Conservation (phyloP, 2,113 vertebrate genomes). For the Sinosuthora webbiana region DNA sequence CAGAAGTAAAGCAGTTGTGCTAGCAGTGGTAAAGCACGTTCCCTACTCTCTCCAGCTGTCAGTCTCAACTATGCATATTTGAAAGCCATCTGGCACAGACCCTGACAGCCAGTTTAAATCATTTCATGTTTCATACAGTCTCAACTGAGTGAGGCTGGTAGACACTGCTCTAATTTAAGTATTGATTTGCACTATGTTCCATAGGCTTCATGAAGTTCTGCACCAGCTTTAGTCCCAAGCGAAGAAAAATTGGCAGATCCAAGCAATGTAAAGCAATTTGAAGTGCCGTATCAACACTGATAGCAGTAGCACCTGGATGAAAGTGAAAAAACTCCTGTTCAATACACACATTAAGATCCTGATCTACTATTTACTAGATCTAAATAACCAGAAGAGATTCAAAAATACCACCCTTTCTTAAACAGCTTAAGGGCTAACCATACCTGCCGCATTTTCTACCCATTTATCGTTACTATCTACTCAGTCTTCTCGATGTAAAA, state of each 20-base stretch:
- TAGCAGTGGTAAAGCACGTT: neutral
- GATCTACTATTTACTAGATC: neutral
- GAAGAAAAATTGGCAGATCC: neutral
- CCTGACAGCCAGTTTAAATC: neutral
- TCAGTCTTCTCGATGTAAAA: neutral
- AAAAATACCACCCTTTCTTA: neutral
- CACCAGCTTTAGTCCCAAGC: neutral
- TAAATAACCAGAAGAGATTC: neutral
- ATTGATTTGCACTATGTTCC: neutral
- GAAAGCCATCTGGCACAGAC: neutral
- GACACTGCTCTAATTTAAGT: neutral
- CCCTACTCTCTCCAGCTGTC: neutral
- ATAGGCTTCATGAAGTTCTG: neutral
- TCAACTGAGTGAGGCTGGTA: neutral
- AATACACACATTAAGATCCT: neutral
- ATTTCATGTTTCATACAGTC: neutral
- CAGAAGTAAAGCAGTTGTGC: neutral
- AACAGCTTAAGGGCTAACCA: neutral
- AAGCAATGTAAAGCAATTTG: neutral
- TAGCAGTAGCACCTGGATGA: neutral
- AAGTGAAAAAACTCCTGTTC: neutral
- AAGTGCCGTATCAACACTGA: neutral
- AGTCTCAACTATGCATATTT: neutral
- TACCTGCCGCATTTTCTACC: neutral
- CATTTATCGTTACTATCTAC: neutral